Evolutionary conservation across 1,140 invertebrate species (phyloP), one percentile per base, ranked within the genome.

Genomic region (Pseudachorutes palmiensis): DNA sequence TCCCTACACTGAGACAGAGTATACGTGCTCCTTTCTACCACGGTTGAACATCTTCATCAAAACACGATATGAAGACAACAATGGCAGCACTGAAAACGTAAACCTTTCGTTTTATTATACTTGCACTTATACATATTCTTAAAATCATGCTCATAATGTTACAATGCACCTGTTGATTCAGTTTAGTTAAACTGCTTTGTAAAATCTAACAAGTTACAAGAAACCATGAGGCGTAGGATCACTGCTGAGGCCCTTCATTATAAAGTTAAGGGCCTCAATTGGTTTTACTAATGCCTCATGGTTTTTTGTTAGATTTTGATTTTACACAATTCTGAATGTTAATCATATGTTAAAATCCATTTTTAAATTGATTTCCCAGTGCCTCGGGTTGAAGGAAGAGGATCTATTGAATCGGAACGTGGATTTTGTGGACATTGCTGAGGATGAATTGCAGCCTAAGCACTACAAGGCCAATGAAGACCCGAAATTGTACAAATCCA

Each of bases 381-480:
- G 88, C 76, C 80, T 92, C 73, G 83, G 83, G 68, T 78, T 94
- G 55, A 82, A 81, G n/a, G 82, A 85, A 57, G 88, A 91, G 68
- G 85, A 92, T 74, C 75, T 93, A 61, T 82, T 84, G 65, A 81
- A 81, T 55, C 81, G 91, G 66, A 83, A 84, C 64, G 85, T 95
- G 5, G 92, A 94, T 75, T 83, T 85, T 74, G 76, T 94, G 66
- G 92, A 95, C 75, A 94, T 96, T 75, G 91, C 87, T 0, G 91
- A 88, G 75, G 92, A 96, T 81, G 88, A 91, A 77, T 79, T 94
- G 33, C 82, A 82, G 51, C 83, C 87, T 3, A 91, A 92, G 77
- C 88, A 94, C 77, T 96, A 94, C 74, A 95, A 94, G 77, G 87
- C 89, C 75, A 86, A 88, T 73, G 92, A 94, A 78, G 90, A 92